Conservation (phyloP, 2,888 invertebrate species). For the Fissipunctia ypsillon region DNA sequence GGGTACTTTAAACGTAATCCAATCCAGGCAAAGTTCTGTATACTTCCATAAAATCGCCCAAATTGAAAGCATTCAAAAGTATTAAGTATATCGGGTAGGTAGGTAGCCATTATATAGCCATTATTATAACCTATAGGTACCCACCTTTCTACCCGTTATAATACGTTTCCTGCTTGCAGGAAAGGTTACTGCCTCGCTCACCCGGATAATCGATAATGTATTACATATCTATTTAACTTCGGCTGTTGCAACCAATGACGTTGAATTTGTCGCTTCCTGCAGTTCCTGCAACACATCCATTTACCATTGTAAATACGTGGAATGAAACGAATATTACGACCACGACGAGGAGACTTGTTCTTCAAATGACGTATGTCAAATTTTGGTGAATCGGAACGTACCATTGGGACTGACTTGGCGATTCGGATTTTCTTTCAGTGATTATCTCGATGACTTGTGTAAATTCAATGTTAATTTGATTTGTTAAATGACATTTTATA, state of each 20-base stretch:
- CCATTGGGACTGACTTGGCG: conserved; percentile 71
- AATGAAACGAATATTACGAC: conserved; percentile 38
- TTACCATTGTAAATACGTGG: conserved; percentile 19
- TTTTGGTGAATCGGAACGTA: conserved; percentile 81
- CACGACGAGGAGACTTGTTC: conserved; percentile 34
- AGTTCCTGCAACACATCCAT: conserved; percentile 33
- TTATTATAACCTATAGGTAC: too few species aligned
- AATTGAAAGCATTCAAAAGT: not conserved
- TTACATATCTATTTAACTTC: conserved; percentile 29
- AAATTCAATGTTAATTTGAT: conserved; percentile 84
- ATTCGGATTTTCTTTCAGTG: conserved; percentile 70
- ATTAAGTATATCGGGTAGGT: too few species aligned
- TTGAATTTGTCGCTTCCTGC: conserved; percentile 35
- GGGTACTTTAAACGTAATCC: not conserved
- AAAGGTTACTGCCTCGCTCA: conserved; percentile 27
- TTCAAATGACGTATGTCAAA: conserved; percentile 67
- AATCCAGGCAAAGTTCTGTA: not conserved
- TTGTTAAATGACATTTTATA: conserved; percentile 75
- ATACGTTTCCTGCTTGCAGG: conserved; percentile 13
- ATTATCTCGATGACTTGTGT: conserved; percentile 85
- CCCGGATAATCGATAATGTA: conserved; percentile 48
- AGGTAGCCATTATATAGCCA: too few species aligned
- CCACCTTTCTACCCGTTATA: not conserved
- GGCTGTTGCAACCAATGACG: conserved; percentile 49
- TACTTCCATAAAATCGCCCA: not conserved